Evolutionary conservation across 2,888 invertebrate genomes (phyloP).

Genomic region (Drosophila aldrichi): DNA sequence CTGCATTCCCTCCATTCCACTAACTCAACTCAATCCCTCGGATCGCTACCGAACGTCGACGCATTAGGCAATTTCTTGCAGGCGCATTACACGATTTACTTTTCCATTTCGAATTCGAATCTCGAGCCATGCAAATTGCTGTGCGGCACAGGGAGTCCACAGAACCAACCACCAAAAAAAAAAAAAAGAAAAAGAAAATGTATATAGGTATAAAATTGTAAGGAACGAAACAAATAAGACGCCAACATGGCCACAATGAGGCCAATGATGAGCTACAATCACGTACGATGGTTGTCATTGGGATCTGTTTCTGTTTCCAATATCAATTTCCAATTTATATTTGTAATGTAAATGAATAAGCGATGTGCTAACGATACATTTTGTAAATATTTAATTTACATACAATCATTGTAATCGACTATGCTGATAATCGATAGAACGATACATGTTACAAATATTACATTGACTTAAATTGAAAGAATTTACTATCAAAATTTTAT

Average conservation of each 20-base stretch:
- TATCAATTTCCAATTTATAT: too few relatives aligned
- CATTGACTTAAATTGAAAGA: too few relatives aligned
- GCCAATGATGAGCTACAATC: constrained; percentile 67
- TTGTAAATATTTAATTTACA: not conserved
- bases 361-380: not conserved
- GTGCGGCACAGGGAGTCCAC: constrained; percentile 44
- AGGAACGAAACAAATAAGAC: constrained; percentile 63
- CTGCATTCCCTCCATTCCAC: not conserved
- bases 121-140: constrained; percentile 78
- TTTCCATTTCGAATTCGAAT: constrained; percentile 77
- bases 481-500: too few relatives aligned
- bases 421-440: too few relatives aligned
- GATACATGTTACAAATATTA: too few relatives aligned
- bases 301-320: not conserved
- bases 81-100: constrained; percentile 80
- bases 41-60: constrained; percentile 39
- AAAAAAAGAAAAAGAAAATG: not conserved
- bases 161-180: constrained; percentile 2
- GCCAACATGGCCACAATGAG: constrained; percentile 63
- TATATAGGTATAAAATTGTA: not conserved
- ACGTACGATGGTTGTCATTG: constrained; percentile 31
- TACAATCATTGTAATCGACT: not conserved
- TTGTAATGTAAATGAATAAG: not conserved
- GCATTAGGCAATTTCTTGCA: constrained; percentile 80
- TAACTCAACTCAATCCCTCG: constrained; percentile 33